Evolutionary conservation across 2,888 invertebrate genomes (phyloP), one percentile per base, ranked within the genome.

Genomic region (Habrosyne pyritoides): DNA sequence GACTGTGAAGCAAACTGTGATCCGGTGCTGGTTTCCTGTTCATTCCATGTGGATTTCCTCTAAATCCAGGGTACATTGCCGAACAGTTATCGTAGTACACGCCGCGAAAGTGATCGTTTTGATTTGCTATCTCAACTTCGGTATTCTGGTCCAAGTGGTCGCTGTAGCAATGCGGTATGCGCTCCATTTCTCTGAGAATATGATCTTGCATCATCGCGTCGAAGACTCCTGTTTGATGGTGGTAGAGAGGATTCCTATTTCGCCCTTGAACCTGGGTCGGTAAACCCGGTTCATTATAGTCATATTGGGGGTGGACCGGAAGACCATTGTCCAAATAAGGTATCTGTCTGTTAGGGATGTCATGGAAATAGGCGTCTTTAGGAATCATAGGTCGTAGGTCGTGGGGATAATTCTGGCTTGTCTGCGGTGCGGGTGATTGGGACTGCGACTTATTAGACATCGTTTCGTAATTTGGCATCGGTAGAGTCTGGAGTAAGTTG

Each of bases 301-400:
- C 86, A 61, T 81, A 86, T 52, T 84, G 84, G 0, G 72, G 68
- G 58, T 82, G 83, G 52, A 71, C 70, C 2, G 83, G 85, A 2
- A 81, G 71, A 4, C 83, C 83, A 53, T 79, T 86, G 53, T 87
- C 89, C 48, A 79, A 71, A 63, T 87, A 91, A 2, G 90, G 89
- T 79, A 87, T 81, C 61, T 90, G 91, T 51, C 93, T 84, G 73
- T 93, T 93, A 0, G 94, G 93, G 36, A 94, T 87, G 56, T 94
- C 94, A 66, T 94, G 94, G 67, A 94, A 94, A 72, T 94, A 94
- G 0, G 94, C 94, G 77, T 94, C 94, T 83, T 94, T 94, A 10
- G 94, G 94, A 53, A 94, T 87, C 71, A 93, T 85, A 0, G 86
- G 62, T 21, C 87, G 73, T 42, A 85, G 65, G 53, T 91, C 88